phyloP scores from a whole-genome alignment of 2,888 invertebrate species.

The Elysia crispata region DNA sequence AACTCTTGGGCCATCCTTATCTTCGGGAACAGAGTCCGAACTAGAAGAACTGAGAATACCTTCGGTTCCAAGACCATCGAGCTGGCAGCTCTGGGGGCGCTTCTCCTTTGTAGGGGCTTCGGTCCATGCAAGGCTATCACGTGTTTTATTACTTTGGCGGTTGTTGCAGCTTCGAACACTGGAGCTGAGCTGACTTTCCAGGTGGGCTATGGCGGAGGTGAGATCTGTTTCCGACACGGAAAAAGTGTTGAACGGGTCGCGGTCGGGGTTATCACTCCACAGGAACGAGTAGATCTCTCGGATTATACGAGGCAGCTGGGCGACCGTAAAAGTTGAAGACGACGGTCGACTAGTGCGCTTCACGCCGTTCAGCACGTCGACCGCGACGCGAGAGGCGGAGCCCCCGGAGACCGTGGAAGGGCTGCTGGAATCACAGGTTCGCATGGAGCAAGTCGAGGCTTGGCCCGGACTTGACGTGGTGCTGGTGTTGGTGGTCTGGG shows the following conservation, averaged over 20 bases:
- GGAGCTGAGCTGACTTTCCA: conserved; percentile 66
- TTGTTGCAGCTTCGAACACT: conserved; percentile 38
- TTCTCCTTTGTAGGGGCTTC: background rate
- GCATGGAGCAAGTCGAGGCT: too few relatives aligned
- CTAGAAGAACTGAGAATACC: too few relatives aligned
- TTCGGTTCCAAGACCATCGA: too few relatives aligned
- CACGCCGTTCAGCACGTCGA: background rate
- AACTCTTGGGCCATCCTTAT: too few relatives aligned
- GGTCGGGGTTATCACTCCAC: conserved; percentile 72
- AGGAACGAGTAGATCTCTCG: conserved; percentile 54
- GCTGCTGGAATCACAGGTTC: background rate
- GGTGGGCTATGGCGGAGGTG: conserved; percentile 67
- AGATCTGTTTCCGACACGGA: conserved; percentile 71
- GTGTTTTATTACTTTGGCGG: background rate
- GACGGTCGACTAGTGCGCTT: background rate
- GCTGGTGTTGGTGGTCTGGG: background rate
- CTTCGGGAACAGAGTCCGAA: too few relatives aligned
- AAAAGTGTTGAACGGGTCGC: conserved; percentile 70
- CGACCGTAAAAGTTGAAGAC: conserved; percentile 2
- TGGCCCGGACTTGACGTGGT: background rate
- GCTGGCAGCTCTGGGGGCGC: background rate
- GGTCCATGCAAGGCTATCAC: background rate
- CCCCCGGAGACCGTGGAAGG: conserved; percentile 18
- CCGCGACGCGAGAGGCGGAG: background rate
- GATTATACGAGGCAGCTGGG: conserved; percentile 40